phyloP scores from a whole-genome alignment of 2,888 invertebrate species.

The Amiota mariae region DNA sequence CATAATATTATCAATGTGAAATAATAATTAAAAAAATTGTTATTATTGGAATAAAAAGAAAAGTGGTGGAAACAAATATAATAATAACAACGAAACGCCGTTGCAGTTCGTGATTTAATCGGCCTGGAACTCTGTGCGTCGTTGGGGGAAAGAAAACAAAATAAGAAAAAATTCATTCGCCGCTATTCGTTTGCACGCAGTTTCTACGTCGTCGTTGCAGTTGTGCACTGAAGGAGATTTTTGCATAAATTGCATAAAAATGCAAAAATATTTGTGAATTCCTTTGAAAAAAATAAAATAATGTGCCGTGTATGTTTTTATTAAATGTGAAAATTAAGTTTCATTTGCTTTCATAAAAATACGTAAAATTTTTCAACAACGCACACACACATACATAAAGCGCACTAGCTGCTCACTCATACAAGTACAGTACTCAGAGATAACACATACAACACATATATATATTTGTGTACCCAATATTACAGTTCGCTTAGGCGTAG shows the following conservation, averaged over 20 bases:
- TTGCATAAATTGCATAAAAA: constrained; percentile 9
- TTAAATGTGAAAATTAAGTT: too few species aligned
- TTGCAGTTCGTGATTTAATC: background rate
- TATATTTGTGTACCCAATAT: constrained; percentile 63
- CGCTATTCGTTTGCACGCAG: constrained; percentile 26
- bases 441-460: too few species aligned
- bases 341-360: too few species aligned
- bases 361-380: background rate
- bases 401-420: constrained; percentile 52
- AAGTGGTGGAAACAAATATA: background rate
- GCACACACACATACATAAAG: constrained; percentile 40
- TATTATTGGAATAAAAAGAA: background rate
- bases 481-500: constrained; percentile 41
- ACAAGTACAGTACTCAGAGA: constrained; percentile 50
- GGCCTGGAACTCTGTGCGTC: constrained; percentile 17
- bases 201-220: constrained; percentile 61
- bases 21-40: background rate
- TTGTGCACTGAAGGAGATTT: constrained; percentile 50
- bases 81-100: constrained; percentile 14
- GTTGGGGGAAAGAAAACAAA: constrained; percentile 17
- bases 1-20: background rate
- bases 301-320: too few species aligned
- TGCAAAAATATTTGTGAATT: constrained; percentile 16
- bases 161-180: constrained; percentile 18
- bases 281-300: too few species aligned